These are phyloP conservation scores for Anthoscopus minutus DNA, from an alignment of 2,113 vertebrate species.

Conservation along the genomic window DNA sequence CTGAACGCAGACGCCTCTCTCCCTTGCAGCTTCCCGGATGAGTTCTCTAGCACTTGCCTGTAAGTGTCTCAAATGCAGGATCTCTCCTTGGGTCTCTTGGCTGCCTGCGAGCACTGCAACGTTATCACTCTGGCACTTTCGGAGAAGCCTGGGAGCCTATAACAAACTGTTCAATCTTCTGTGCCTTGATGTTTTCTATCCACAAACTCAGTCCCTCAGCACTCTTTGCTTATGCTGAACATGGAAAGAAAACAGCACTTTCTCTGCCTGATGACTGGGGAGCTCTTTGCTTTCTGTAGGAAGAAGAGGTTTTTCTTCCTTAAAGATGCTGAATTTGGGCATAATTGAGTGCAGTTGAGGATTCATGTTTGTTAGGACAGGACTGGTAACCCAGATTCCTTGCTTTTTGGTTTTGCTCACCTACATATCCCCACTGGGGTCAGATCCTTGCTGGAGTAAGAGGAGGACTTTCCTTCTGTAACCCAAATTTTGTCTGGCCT, in stretches of 20 bases:
- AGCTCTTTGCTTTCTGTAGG: neutral
- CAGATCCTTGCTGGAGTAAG: neutral
- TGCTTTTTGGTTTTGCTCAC: neutral
- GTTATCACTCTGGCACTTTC: neutral
- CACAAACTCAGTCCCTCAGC: neutral
- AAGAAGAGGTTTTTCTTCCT: neutral
- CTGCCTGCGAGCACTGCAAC: neutral
- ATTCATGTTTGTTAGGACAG: neutral
- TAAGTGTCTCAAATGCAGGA: constrained; percentile 78
- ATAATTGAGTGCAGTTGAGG: neutral
- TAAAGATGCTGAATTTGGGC: neutral
- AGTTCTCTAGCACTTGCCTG: constrained; percentile 86
- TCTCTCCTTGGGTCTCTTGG: neutral
- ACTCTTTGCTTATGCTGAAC: neutral
- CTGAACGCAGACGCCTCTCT: constrained; percentile 84
- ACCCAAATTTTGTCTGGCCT: neutral
- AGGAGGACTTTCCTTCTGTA: neutral
- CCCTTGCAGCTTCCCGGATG: constrained; percentile 93
- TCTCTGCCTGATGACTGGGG: neutral
- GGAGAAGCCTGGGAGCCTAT: neutral
- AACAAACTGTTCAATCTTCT: neutral
- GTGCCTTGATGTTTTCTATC: neutral
- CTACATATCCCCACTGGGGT: neutral
- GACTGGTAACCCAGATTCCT: neutral
- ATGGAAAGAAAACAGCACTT: fast-evolving